A percentile compares a stretch with the other conserved stretches of the same genome.
Evolutionary conservation across 2,113 vertebrate species (phyloP).

Genomic region (Trematomus loennbergii): DNA sequence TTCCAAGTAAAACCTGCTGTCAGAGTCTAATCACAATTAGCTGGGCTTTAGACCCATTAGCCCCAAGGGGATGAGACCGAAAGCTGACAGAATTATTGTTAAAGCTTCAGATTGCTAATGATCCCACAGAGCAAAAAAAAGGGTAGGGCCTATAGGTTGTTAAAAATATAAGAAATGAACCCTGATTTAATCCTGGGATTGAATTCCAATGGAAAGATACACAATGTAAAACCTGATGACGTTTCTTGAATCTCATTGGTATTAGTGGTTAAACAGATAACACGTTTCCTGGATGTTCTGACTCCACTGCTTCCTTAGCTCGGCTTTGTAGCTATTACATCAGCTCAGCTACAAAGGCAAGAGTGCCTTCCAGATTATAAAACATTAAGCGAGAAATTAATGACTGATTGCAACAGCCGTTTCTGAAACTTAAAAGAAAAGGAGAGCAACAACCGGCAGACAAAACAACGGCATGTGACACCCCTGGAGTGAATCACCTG

Average conservation of each 20-base stretch:
- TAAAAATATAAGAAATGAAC: background rate
- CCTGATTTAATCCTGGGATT: background rate
- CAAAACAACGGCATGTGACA: constrained; percentile 54
- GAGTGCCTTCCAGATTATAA: constrained; percentile 53
- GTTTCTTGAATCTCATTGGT: constrained; percentile 24
- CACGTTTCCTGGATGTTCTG: constrained; percentile 56
- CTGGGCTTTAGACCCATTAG: constrained; percentile 75
- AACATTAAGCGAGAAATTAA: constrained; percentile 65
- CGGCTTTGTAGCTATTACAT: constrained; percentile 52
- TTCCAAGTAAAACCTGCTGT: constrained; percentile 77
- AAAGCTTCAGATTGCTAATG: constrained; percentile 67
- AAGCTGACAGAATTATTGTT: constrained; percentile 68
- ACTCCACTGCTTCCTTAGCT: constrained; percentile 40
- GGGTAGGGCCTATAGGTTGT: constrained; percentile 6
- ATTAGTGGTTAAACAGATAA: constrained; percentile 50
- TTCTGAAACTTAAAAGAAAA: constrained; percentile 47
- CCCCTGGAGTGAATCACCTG: constrained; percentile 58
- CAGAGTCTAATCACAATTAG: constrained; percentile 80
- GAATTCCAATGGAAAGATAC: constrained; percentile 5
- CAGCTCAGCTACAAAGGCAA: constrained; percentile 50
- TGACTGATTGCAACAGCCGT: constrained; percentile 68
- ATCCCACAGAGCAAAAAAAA: constrained; percentile 41
- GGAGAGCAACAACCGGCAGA: constrained; percentile 37
- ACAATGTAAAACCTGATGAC: constrained; percentile 4
- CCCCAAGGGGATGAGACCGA: constrained; percentile 58